Percentiles rank a stretch among this genome's conserved stretches.
Evolutionary conservation across 1,140 invertebrate genomes (phyloP).

Genomic region (Saxidomus purpurata): DNA sequence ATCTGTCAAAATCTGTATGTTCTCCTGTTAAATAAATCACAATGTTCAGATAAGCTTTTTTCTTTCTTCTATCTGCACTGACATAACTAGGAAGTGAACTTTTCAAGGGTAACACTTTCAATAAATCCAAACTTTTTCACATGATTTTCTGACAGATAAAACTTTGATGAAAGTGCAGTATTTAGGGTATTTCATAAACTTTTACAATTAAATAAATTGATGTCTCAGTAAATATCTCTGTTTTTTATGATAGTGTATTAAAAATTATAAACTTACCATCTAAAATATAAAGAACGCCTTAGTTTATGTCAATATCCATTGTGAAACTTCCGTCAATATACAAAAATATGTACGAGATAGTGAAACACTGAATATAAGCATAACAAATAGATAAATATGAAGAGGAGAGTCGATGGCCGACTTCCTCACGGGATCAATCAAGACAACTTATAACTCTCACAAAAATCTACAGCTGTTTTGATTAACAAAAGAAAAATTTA

Average conservation of each 20-base stretch:
- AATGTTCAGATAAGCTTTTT: too few species aligned
- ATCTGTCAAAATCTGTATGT: too few species aligned
- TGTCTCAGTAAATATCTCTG: too few species aligned
- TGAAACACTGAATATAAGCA: neutral
- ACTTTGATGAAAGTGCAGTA: too few species aligned
- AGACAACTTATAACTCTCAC: neutral
- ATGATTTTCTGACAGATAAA: too few species aligned
- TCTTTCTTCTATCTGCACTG: too few species aligned
- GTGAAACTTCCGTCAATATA: neutral
- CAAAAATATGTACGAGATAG: neutral
- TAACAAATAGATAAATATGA: slow-evolving; percentile 10
- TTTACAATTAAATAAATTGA: too few species aligned
- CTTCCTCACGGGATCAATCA: slow-evolving; percentile 10
- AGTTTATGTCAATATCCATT: neutral
- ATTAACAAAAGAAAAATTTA: neutral
- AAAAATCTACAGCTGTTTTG: neutral
- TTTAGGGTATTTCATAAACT: too few species aligned
- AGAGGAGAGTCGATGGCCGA: neutral
- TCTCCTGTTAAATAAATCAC: too few species aligned
- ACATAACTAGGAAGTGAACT: too few species aligned
- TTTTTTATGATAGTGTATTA: neutral
- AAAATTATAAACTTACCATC: slow-evolving; percentile 13
- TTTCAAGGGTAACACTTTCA: too few species aligned
- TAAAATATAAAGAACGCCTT: neutral
- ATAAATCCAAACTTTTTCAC: too few species aligned